phyloP scores from a whole-genome alignment of 2,797 vertebrate species.

The Pantherophis alleghaniensis region DNA sequence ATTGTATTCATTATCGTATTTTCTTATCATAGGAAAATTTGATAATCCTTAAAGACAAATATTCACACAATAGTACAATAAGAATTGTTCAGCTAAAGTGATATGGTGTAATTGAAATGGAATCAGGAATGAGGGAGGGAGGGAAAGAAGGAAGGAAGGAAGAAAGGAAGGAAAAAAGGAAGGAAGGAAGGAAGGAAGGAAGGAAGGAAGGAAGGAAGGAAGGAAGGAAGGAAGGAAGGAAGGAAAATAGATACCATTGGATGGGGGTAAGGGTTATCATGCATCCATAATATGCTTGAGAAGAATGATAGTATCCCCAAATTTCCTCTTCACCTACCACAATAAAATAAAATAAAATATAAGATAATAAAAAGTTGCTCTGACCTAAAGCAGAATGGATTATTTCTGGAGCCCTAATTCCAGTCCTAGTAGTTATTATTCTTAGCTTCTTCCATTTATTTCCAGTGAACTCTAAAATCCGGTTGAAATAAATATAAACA shows the following conservation, averaged over 20 bases:
- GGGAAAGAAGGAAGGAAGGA: too few species aligned
- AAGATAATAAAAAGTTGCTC: neutral
- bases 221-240: neutral
- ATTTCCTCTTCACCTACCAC: neutral
- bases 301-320: neutral
- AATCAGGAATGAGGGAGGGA: too few species aligned
- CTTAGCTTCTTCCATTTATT: neutral
- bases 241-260: neutral
- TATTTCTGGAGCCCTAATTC: neutral
- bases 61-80: neutral
- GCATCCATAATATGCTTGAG: neutral
- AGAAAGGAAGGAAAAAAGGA: neutral
- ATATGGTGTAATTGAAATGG: neutral
- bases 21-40: neutral
- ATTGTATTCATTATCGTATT: neutral
- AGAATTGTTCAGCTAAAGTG: neutral
- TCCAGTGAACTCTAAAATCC: neutral
- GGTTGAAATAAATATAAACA: neutral
- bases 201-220: neutral
- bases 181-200: neutral
- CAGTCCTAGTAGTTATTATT: neutral
- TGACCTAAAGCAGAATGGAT: neutral
- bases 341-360: neutral
- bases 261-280: neutral
- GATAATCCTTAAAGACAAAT: neutral